A percentile compares a stretch with the other conserved stretches of the same genome.
phyloP scores from a whole-genome alignment of 2,797 vertebrate genomes.

The Hylomyscus alleni region DNA sequence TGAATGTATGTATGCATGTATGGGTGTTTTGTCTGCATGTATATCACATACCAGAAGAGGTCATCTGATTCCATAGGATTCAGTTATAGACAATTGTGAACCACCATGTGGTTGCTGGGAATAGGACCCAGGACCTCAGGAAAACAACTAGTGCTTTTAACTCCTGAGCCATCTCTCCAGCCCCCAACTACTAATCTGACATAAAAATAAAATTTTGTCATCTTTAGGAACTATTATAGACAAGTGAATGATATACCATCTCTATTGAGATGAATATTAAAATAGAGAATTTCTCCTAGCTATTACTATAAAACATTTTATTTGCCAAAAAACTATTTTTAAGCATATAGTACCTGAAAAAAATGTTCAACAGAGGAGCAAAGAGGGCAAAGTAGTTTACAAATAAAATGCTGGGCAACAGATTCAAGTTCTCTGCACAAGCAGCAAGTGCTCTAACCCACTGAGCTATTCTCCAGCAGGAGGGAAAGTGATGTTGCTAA shows the following conservation, averaged over 20 bases:
- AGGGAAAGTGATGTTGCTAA: slow-evolving; percentile 42
- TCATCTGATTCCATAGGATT: background rate
- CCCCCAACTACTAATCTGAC: slow-evolving; percentile 11
- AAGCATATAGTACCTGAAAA: background rate
- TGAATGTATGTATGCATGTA: background rate
- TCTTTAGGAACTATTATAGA: slow-evolving; percentile 60
- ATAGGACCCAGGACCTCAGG: background rate
- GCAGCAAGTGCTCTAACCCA: background rate
- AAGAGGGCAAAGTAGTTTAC: background rate
- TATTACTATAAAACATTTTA: background rate
- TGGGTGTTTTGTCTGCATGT: background rate
- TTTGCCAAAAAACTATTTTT: slow-evolving; percentile 6
- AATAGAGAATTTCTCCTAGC: slow-evolving; percentile 30
- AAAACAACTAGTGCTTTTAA: background rate
- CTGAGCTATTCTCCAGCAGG: background rate
- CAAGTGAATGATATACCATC: background rate
- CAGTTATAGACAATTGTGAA: background rate
- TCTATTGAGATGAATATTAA: slow-evolving; percentile 14
- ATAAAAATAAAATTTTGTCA: slow-evolving; percentile 41
- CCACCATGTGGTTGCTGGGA: background rate
- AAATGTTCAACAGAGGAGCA: background rate
- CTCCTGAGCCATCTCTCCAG: background rate
- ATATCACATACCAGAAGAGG: background rate
- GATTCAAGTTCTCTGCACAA: background rate
- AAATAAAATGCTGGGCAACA: background rate